phyloP scores from a whole-genome alignment of 2,113 vertebrate species.

The Phasianus colchicus region DNA sequence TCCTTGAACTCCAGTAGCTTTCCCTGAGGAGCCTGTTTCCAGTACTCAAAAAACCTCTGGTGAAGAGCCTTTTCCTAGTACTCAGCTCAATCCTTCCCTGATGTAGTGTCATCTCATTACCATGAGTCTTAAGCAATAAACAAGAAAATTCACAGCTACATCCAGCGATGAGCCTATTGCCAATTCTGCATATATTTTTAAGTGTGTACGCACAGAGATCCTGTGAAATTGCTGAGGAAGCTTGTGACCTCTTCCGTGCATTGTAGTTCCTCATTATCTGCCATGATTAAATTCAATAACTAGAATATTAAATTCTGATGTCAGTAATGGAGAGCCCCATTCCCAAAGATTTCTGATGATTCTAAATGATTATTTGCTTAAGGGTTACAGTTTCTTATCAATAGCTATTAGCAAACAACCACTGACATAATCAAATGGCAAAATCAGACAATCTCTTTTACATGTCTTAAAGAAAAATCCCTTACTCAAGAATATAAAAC shows the following conservation, averaged over 20 bases:
- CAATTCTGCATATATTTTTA: neutral
- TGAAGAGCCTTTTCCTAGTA: neutral
- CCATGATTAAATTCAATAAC: neutral
- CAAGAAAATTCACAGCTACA: neutral
- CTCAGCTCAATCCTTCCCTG: neutral
- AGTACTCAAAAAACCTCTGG: neutral
- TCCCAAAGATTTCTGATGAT: constrained; percentile 74
- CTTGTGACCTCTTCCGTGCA: neutral
- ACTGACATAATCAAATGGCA: constrained; percentile 71
- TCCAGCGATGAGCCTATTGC: accelerated
- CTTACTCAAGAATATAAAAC: constrained; percentile 72
- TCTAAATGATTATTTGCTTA: constrained; percentile 58
- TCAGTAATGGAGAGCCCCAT: constrained; percentile 48
- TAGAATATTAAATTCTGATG: constrained; percentile 12
- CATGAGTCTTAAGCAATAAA: neutral
- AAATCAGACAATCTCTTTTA: constrained; percentile 70
- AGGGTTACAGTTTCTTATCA: constrained; percentile 61
- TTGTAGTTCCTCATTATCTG: neutral
- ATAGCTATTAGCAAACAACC: constrained; percentile 72
- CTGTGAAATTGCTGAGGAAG: neutral
- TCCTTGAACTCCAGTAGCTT: neutral
- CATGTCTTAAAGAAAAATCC: constrained; percentile 64
- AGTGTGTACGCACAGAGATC: accelerated
- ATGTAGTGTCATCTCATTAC: neutral
- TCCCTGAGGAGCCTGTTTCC: neutral